Evolutionary conservation across 2,888 invertebrate species (phyloP), one percentile per base, ranked within the genome.

Genomic region (Gryllus longicercus): DNA sequence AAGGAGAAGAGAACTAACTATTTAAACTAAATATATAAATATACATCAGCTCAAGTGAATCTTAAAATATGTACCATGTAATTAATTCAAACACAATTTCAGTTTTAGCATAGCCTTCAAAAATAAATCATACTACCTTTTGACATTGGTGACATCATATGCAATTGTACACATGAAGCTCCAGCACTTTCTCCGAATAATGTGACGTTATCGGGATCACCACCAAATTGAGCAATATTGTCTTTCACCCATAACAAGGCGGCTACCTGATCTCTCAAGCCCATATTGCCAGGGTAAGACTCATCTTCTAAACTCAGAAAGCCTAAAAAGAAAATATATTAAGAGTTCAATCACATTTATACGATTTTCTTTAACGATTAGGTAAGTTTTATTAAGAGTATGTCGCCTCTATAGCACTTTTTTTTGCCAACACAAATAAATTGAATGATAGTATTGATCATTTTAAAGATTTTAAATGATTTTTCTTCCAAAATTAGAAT

Each of bases 121-220:
- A 14, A 75, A 23, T 12, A 14, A n/a, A 50, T 5, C 21, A 18
- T 5, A 12, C 16, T 38, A 77, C 77, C 77, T 77, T 16, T 50
- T 38, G 77, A 77, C 77, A 77, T 77, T 38, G 77, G 77, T n/a
- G 77, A 77, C 77, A 77, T n/a, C 77, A 77, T 77, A 4, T 77
- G 77, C 10, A 38, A 77, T 50, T 77, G 77, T 49, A 77, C 77
- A 49, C 38, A 18, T 76, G 76, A 23, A 25, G 21, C 76, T 25
- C 76, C 76, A 23, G 76, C 76, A 76, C 76, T 76, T 50, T 77
- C 77, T 12, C 78, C 78, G 51, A 78, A 78, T 23, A 78, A 21
- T 21, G 78, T 78, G 21, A 78, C 14, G 14, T 78, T 78, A 25
- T 78, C 23, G 4, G 78, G 78, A 78, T 78, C 78, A 49, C 78